Base-by-base conservation (phyloP, 2,113 vertebrate species). In the Platysteira castanea region DNA sequence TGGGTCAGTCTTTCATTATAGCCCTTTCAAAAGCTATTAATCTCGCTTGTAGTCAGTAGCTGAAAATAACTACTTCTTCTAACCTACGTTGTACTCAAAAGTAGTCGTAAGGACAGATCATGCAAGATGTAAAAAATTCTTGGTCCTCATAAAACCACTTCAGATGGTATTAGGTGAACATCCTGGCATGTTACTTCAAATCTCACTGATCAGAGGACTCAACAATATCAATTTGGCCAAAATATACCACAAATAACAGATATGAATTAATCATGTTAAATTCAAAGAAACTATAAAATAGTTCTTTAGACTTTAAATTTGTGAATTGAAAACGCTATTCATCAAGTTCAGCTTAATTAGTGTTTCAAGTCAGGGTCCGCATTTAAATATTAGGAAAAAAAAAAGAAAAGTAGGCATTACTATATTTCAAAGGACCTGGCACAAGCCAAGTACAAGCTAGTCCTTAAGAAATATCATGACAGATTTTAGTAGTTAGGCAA, bases 1-100 rank as follows among this genome's bases (percentile, higher is more conserved):
- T 97, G 95, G 98, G 98, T 98, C 98, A 99, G 98, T 94, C 98
- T 98, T 99, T 98, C 98, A 99, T 99, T 99, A 99, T 84, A 98
- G 98, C 97, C 98, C 97, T 98, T 99, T 99, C 98, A 98, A 98
- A 99, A 99, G 98, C 98, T 98, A 99, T 99, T 99, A 98, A 99
- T 99, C 98, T 99, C 97, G 82, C 97, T 97, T 98, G 98, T 98
- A 98, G 98, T 98, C 98, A 98, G 97, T 95, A 98, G 96, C 97
- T 98, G 98, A 98, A 99, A 99, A 99, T 98, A 99, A 99, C 99
- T 98, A 98, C 98, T 99, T 97, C 97, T 98, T 97, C 98, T 98
- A 98, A 98, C 98, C 98, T 98, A 96, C 98, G 97, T 96, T 98
- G 98, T 97, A 98, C 98, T 98, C 97, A 97, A 98, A 98, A 98